Conservation (phyloP, 2,113 vertebrate species). For the Cryptomyrus ogoouensis region DNA sequence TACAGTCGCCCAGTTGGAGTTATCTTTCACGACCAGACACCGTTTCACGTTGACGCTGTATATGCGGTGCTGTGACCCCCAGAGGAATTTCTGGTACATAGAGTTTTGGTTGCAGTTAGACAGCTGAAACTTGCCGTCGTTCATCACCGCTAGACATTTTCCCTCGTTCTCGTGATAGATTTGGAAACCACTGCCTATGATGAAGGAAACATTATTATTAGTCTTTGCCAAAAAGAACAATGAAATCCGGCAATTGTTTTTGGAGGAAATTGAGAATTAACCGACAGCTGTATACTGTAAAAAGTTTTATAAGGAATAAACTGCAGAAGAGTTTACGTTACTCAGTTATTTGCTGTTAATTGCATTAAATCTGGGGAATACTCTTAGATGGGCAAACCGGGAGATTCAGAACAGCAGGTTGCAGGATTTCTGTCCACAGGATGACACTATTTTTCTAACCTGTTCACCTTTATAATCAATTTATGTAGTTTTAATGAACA, state of each 20-base stretch:
- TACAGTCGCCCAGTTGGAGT: slow-evolving; percentile 63
- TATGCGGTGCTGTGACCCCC: slow-evolving; percentile 73
- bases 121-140: slow-evolving; percentile 45
- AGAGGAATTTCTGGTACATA: slow-evolving; percentile 70
- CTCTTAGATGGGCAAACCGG: neutral
- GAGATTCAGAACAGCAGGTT: neutral
- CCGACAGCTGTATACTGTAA: neutral
- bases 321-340: neutral
- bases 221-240: neutral
- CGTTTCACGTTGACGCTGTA: slow-evolving; percentile 59
- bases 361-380: neutral
- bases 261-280: neutral
- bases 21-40: slow-evolving; percentile 72
- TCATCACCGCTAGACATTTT: slow-evolving; percentile 56
- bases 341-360: neutral
- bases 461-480: neutral
- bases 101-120: slow-evolving; percentile 46
- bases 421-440: neutral
- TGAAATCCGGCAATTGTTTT: neutral
- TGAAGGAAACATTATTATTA: slow-evolving; percentile 14
- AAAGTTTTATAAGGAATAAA: neutral
- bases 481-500: neutral
- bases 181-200: slow-evolving; percentile 61
- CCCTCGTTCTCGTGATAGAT: slow-evolving; percentile 71
- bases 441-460: neutral